These are phyloP conservation scores for Heteromormyrus szaboi DNA, from an alignment of 2,797 vertebrate species.

Conservation along the genomic window DNA sequence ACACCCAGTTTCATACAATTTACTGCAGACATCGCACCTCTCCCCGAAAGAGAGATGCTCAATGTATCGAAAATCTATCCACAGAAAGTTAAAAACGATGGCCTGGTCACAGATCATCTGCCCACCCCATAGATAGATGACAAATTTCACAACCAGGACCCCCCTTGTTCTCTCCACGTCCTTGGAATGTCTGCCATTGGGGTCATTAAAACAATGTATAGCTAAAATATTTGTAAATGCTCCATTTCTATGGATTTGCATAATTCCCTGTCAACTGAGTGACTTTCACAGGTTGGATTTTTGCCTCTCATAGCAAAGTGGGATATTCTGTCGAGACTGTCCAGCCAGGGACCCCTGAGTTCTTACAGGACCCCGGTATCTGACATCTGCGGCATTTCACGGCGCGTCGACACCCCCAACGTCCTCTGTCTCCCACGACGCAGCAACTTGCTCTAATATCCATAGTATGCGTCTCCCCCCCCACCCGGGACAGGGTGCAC, in stretches of 20 bases:
- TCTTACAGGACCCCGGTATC: neutral
- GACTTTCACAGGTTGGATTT: neutral
- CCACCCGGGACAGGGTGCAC: slow-evolving; percentile 66
- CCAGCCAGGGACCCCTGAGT: neutral
- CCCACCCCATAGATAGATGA: neutral
- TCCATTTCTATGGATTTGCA: neutral
- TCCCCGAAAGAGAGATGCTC: neutral
- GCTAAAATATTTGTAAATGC: neutral
- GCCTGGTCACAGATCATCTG: neutral
- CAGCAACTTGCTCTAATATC: slow-evolving; percentile 62
- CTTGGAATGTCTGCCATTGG: neutral
- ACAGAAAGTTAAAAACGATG: neutral
- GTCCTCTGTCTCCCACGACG: slow-evolving; percentile 31
- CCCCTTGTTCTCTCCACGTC: neutral
- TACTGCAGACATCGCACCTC: neutral
- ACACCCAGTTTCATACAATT: neutral
- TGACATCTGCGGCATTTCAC: neutral
- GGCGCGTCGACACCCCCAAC: slow-evolving; percentile 17
- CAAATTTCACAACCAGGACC: neutral
- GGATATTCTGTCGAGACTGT: neutral
- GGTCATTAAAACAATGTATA: neutral
- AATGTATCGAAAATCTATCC: neutral
- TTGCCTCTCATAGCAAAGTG: neutral
- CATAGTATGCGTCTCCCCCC: slow-evolving; percentile 60
- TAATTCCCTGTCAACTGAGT: neutral